Evolutionary conservation across 2,113 vertebrate genomes (phyloP).

Genomic region (Perognathus longimembris): DNA sequence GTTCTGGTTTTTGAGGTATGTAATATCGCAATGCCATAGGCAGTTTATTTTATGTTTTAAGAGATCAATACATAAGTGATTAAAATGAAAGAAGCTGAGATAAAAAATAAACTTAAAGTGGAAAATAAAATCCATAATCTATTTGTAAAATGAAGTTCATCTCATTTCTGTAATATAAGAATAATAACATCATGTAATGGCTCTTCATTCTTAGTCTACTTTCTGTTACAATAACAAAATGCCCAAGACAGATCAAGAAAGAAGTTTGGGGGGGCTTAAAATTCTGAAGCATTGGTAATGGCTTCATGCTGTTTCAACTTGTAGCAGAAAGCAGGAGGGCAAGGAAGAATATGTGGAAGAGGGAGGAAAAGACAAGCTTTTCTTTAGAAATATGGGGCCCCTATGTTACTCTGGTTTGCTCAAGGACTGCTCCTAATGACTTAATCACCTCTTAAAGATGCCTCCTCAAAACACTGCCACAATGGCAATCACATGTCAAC

Average conservation of each 20-base stretch:
- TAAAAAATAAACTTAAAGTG: background rate
- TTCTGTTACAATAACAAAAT: background rate
- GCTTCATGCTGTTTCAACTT: background rate
- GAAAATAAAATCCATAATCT: background rate
- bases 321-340: background rate
- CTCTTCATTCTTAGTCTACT: background rate
- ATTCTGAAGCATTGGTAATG: background rate
- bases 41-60: slow-evolving; percentile 23
- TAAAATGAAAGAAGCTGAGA: background rate
- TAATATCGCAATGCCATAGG: background rate
- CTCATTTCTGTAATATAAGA: background rate
- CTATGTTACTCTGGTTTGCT: no score
- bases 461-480: no score
- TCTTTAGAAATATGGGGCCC: no score
- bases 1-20: background rate
- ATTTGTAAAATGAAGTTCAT: background rate
- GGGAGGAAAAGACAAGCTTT: no score
- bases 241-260: background rate
- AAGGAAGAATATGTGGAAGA: background rate
- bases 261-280: background rate
- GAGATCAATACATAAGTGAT: background rate
- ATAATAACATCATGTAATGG: background rate
- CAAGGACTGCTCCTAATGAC: background rate
- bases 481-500: background rate
- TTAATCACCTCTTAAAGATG: background rate